Base-by-base conservation (phyloP, 2,113 vertebrate genomes). In the Bujurquina vittata region DNA sequence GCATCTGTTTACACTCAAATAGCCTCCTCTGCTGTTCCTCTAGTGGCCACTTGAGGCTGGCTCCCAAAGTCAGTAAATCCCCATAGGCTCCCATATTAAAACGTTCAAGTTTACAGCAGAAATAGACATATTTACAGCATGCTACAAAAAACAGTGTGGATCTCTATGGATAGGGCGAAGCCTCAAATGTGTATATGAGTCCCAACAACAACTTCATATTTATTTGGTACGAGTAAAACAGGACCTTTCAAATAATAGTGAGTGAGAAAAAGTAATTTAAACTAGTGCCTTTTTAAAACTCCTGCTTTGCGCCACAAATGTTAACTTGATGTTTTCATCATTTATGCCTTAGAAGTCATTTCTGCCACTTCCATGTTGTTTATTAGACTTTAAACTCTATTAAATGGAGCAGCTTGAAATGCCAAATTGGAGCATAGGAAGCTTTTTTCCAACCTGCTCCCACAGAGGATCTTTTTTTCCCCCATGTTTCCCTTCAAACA, bases 201-300 rank as follows among this genome's bases (percentile, higher is more conserved):
- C 0, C 35, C 7, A 67, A 43, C 62, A 46, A 26, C 62, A 29
- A 15, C 65, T 18, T 49, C 0, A 1, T 49, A 17, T 69, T 69
- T 69, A 49, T 29, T 69, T 49, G 22, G 40, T 29, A 46, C 0
- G 4, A 3, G 17, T 49, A 69, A 49, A 49, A 49, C 23, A 29
- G 40, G 17, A 52, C 49, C 40, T 56, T 6, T n/a, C 12, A 57
- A 20, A 58, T 0, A 40, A 18, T 60, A 63, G n/a, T 29, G 11
- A 63, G 77, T 11, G 0, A 67, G 14, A 61, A 55, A 2, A 55
- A 57, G 18, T 1, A 1, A 33, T 59, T 80, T 80, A 26, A 23
- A 80, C 40, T 80, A 57, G 1, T 81, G 17, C 58, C 33, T 10
- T 17, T 77, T 73, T 58, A n/a, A 80, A 72, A 33, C 26, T 73